Percentiles rank a stretch among this genome's conserved stretches.
phyloP scores from a whole-genome alignment of 2,113 vertebrate species.

The Todiramphus saurophagus region DNA sequence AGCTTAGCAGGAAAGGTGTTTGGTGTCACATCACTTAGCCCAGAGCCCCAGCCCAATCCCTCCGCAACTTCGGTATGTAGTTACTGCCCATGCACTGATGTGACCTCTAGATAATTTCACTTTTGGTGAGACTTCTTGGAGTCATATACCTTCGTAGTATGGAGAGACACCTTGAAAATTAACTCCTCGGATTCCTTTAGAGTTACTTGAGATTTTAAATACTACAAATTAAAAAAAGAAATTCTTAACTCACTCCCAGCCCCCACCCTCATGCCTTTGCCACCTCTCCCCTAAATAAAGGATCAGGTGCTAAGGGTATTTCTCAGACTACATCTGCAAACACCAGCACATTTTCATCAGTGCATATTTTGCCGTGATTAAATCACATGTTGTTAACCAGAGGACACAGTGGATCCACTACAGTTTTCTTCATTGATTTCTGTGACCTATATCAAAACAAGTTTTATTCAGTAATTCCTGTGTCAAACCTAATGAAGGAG shows the following conservation, averaged over 20 bases:
- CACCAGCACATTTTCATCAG: not conserved
- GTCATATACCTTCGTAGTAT: not conserved
- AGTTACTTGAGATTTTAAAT: not conserved
- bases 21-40: not conserved
- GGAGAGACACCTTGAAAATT: not conserved
- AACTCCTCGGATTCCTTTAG: not conserved
- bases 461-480: not conserved
- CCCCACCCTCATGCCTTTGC: too few relatives aligned
- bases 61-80: rapidly evolving
- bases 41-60: not conserved
- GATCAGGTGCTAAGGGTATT: not conserved
- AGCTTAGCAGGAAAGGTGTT: not conserved
- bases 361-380: not conserved
- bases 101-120: not conserved
- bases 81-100: not conserved
- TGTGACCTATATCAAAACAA: not conserved
- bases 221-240: not conserved
- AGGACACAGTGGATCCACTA: not conserved
- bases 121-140: not conserved
- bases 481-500: not conserved
- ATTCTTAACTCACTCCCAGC: not conserved
- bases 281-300: not conserved
- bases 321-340: not conserved
- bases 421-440: not conserved
- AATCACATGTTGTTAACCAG: not conserved